Evolutionary conservation across 2,888 invertebrate species (phyloP).

Genomic region (Bimastos eiseni): DNA sequence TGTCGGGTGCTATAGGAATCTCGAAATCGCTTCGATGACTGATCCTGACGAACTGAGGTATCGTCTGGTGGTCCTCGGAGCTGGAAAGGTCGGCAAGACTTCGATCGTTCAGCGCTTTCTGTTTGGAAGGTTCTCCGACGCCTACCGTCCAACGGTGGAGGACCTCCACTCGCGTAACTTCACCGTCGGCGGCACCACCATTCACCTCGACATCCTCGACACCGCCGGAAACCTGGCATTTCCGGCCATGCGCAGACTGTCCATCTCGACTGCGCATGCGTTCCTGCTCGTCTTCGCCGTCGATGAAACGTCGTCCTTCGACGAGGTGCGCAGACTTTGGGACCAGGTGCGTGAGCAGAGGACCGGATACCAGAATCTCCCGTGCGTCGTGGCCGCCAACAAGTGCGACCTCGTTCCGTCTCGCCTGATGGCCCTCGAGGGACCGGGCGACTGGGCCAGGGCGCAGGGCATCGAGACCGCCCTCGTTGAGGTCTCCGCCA

Average conservation of each 20-base stretch:
- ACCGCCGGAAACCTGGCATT: constrained; percentile 91
- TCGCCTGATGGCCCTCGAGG: constrained; percentile 73
- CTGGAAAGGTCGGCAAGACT: constrained; percentile 88
- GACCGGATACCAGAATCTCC: constrained; percentile 81
- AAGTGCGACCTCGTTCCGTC: constrained; percentile 36
- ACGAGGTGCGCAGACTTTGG: constrained; percentile 56
- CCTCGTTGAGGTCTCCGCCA: constrained; percentile 67
- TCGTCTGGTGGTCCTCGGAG: constrained; percentile 80
- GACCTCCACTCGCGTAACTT: constrained; percentile 90
- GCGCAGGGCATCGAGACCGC: constrained; percentile 59
- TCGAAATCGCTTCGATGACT: background rate
- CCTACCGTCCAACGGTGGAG: constrained; percentile 92
- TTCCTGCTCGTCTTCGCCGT: constrained; percentile 84
- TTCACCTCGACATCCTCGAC: constrained; percentile 89
- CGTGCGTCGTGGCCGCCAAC: constrained; percentile 71
- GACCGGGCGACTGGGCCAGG: constrained; percentile 67
- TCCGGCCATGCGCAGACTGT: constrained; percentile 88
- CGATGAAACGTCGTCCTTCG: constrained; percentile 52
- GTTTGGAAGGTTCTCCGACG: constrained; percentile 82
- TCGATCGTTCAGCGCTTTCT: constrained; percentile 89
- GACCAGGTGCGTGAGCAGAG: constrained; percentile 79
- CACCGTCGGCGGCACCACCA: constrained; percentile 74
- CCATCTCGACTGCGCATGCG: constrained; percentile 91
- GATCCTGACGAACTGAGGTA: constrained; percentile 68
- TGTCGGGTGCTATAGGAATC: too few relatives aligned